phyloP scores from a whole-genome alignment of 1,140 invertebrate genomes.

The Daktulosphaira vitifoliae region DNA sequence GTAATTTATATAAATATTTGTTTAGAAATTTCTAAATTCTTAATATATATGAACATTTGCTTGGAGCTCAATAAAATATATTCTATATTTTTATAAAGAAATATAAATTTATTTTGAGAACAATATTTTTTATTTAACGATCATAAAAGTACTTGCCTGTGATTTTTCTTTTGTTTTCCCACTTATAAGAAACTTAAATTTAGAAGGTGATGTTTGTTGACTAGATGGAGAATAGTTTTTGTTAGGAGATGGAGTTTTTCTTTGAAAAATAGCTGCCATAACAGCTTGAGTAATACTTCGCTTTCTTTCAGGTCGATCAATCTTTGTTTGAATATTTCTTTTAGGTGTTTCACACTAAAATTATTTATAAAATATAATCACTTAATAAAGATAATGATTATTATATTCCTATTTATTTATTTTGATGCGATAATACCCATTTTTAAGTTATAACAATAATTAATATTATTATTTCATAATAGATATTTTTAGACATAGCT shows the following conservation, averaged over 20 bases:
- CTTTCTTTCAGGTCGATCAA: conserved; percentile 14
- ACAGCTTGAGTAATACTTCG: conserved; percentile 28
- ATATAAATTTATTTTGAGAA: too few species aligned
- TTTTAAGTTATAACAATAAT: too few species aligned
- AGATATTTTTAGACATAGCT: too few species aligned
- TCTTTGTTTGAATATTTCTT: conserved; percentile 1
- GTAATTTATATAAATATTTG: background rate
- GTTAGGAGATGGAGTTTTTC: conserved; percentile 9
- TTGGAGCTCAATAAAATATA: too few species aligned
- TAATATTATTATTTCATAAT: too few species aligned
- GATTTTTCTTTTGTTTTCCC: conserved; percentile 25
- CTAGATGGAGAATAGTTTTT: conserved; percentile 22
- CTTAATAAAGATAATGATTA: background rate
- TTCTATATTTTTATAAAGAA: too few species aligned
- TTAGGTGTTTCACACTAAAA: conserved; percentile 11
- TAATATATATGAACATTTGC: too few species aligned
- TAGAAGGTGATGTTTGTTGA: conserved; percentile 24
- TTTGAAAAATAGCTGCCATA: conserved; percentile 27
- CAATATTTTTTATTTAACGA: too few species aligned
- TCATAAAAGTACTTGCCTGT: conserved; percentile 5
- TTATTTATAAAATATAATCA: background rate
- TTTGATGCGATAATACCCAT: too few species aligned
- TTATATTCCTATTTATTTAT: too few species aligned
- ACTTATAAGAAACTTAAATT: conserved; percentile 22
- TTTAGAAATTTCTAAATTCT: too few species aligned